A percentile compares a stretch with the other conserved stretches of the same genome.
Conservation (phyloP, 2,797 vertebrate species). For the Pseudochromis fuscus region DNA sequence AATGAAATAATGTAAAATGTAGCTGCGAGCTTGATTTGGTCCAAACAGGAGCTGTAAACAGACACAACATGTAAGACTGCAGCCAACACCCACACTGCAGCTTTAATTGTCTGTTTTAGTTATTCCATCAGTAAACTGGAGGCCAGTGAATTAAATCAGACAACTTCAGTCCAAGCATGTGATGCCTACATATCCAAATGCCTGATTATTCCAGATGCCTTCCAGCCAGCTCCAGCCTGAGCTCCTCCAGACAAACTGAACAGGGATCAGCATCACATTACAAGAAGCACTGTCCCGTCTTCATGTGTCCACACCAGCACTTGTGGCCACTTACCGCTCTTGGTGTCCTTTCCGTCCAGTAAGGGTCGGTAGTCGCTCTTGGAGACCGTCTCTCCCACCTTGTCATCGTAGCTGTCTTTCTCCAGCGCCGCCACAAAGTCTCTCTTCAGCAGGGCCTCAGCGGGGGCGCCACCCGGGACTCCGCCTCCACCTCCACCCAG, state of each 20-base stretch:
- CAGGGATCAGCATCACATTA: constrained; percentile 30
- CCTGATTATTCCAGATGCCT: not conserved
- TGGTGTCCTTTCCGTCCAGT: constrained; percentile 88
- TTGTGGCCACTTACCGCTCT: constrained; percentile 68
- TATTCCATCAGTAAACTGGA: not conserved
- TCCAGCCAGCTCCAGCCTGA: not conserved
- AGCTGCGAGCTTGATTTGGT: no score
- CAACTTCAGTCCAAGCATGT: not conserved
- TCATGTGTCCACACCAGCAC: not conserved
- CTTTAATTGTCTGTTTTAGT: not conserved
- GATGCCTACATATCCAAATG: constrained; percentile 11
- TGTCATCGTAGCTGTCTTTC: constrained; percentile 91
- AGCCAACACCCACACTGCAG: not conserved
- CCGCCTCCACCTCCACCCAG: constrained; percentile 72
- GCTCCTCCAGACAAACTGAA: not conserved
- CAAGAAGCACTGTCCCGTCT: not conserved
- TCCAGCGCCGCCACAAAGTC: constrained; percentile 92
- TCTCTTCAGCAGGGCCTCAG: constrained; percentile 87
- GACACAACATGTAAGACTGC: not conserved
- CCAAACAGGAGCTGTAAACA: not conserved
- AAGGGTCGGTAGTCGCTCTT: constrained; percentile 93
- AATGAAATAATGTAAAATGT: no score
- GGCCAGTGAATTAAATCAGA: not conserved
- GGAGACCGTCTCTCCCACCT: constrained; percentile 91
- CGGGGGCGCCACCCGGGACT: constrained; percentile 69